A percentile compares a stretch with the other conserved stretches of the same genome.
Conservation (phyloP, 92 coral and sea anemone genomes). For the Diadumene lineata region DNA sequence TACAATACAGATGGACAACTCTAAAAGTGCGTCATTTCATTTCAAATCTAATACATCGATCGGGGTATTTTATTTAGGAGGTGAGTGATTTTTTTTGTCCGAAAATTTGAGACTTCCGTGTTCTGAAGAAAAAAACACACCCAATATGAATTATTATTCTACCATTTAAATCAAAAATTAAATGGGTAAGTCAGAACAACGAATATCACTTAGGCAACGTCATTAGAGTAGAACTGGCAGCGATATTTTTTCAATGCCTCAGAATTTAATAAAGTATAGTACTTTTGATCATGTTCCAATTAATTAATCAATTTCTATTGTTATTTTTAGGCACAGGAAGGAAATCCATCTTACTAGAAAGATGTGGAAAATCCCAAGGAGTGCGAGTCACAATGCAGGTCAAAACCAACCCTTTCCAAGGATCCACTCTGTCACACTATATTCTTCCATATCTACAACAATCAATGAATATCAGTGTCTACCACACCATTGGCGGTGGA, state of each 20-base stretch:
- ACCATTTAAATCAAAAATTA: no score
- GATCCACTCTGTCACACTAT: neutral
- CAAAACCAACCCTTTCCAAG: constrained; percentile 26
- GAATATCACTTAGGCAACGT: no score
- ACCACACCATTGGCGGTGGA: constrained; percentile 48
- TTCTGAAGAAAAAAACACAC: no score
- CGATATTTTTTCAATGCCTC: no score
- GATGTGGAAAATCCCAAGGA: constrained; percentile 19
- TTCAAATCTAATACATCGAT: constrained; percentile 5
- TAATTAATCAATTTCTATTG: no score
- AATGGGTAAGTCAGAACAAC: no score
- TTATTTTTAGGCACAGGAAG: no score
- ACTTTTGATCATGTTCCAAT: no score
- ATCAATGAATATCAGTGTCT: constrained; percentile 27
- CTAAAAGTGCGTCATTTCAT: neutral
- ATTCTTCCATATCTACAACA: constrained; percentile 30
- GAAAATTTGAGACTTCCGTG: no score
- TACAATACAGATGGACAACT: constrained; percentile 11
- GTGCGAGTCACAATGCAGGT: constrained; percentile 5
- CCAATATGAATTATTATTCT: no score
- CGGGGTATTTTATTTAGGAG: constrained; percentile 30
- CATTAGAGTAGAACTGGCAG: no score
- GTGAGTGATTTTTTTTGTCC: neutral
- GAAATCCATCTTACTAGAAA: neutral
- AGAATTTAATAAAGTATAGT: no score